A percentile compares a stretch with the other conserved stretches of the same genome.
Evolutionary conservation across 2,113 vertebrate species (phyloP).

Genomic region (Nesogale talazaci): DNA sequence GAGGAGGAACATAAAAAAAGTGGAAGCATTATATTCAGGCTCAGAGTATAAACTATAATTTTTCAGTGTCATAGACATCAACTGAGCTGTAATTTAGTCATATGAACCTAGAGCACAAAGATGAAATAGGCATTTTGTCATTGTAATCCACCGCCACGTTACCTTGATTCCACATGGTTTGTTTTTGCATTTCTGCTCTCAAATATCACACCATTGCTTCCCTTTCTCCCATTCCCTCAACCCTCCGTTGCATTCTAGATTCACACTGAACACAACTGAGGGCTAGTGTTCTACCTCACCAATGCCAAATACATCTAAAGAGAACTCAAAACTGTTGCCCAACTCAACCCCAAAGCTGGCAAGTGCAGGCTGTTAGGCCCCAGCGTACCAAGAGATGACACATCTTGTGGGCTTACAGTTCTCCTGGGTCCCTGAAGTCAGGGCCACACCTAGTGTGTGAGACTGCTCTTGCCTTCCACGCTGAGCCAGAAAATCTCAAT

Average conservation of each 20-base stretch:
- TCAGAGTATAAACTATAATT: not conserved
- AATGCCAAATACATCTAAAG: not conserved
- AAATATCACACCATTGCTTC: not conserved
- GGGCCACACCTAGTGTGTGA: not conserved
- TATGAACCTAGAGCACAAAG: not conserved
- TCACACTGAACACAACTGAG: accelerated
- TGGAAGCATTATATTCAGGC: not conserved
- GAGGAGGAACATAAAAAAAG: too few relatives aligned
- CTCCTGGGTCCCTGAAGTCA: not conserved
- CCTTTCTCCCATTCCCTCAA: not conserved
- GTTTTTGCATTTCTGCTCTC: not conserved
- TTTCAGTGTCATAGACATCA: not conserved
- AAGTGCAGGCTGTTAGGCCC: not conserved
- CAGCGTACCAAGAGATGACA: not conserved
- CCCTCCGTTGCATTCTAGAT: not conserved
- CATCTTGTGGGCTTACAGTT: not conserved
- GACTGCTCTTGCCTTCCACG: not conserved
- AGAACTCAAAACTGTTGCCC: not conserved
- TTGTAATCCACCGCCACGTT: not conserved
- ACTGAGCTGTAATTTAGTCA: not conserved
- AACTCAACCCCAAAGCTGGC: not conserved
- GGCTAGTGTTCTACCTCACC: not conserved
- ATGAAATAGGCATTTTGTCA: not conserved
- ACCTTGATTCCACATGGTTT: not conserved
- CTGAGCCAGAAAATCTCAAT: not conserved